A percentile compares a stretch with the other conserved stretches of the same genome.
These are phyloP conservation scores for Amphiura filiformis DNA, from an alignment of 35 echinoderm and acorn worm genomes.

Conservation along the genomic window DNA sequence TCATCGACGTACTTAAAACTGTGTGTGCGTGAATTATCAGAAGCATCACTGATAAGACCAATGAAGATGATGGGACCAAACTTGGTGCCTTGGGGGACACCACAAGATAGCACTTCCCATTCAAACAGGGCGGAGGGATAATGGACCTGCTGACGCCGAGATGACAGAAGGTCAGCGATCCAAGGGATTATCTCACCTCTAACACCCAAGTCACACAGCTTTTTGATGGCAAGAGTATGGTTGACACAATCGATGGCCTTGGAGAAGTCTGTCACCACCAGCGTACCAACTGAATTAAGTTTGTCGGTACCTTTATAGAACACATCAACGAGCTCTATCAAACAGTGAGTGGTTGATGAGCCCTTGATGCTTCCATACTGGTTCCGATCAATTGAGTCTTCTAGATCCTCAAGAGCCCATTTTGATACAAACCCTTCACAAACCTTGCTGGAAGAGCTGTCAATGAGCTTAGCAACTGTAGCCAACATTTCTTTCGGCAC, in stretches of 20 bases:
- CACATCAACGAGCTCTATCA: constrained; percentile 16
- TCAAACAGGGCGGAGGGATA: neutral
- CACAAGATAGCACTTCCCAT: neutral
- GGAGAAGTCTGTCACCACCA: constrained; percentile 44
- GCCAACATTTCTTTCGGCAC: constrained; percentile 20
- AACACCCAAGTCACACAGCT: constrained; percentile 16
- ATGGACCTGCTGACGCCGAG: too few relatives aligned
- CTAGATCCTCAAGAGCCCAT: constrained; percentile 26
- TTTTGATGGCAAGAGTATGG: constrained; percentile 20
- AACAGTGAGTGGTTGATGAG: constrained; percentile 29
- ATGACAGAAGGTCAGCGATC: too few relatives aligned
- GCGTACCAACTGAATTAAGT: neutral
- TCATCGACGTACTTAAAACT: neutral
- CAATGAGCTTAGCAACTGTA: constrained; percentile 35
- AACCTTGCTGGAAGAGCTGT: constrained; percentile 33
- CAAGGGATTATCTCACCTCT: neutral
- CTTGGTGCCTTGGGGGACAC: constrained; percentile 45
- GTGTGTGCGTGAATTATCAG: neutral
- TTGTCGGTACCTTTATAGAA: constrained; percentile 18
- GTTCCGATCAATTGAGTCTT: neutral
- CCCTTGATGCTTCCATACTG: constrained; percentile 35
- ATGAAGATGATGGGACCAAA: constrained; percentile 33
- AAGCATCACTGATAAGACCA: constrained; percentile 32
- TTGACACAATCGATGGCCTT: constrained; percentile 46
- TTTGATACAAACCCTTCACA: constrained; percentile 37